Evolutionary conservation across 53 echinoderm and acorn worm genomes (phyloP).

Genomic region (Crossaster papposus): DNA sequence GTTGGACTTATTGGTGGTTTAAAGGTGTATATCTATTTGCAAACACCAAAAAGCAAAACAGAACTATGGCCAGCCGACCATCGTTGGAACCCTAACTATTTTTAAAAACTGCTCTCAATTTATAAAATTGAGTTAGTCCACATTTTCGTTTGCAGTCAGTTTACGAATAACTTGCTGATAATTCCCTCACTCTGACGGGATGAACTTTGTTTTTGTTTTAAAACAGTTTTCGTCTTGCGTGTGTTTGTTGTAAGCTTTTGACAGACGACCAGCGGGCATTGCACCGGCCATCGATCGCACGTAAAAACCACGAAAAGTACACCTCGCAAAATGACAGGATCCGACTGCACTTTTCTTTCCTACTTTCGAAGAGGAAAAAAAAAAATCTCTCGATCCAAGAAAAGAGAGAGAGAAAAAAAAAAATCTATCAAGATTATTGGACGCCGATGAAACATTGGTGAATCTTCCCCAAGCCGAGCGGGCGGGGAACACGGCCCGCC

Average conservation of each 20-base stretch:
- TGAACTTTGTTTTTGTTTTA: background rate
- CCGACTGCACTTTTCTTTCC: conserved; percentile 28
- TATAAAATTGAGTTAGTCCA: too few species aligned
- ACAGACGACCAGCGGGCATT: background rate
- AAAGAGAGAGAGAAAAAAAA: background rate
- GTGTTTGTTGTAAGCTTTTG: background rate
- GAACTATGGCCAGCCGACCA: too few species aligned
- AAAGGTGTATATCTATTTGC: too few species aligned
- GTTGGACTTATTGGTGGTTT: too few species aligned
- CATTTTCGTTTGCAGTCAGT: too few species aligned
- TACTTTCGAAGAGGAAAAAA: background rate
- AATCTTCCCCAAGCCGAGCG: background rate
- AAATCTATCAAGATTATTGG: conserved; percentile 40
- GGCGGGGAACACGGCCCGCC: conserved; percentile 1
- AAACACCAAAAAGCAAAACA: too few species aligned
- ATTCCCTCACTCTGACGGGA: background rate
- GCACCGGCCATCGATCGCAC: background rate
- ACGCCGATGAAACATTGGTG: conserved; percentile 48
- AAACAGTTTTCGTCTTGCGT: background rate
- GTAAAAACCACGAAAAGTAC: background rate
- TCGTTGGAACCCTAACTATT: too few species aligned
- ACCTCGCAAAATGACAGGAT: background rate
- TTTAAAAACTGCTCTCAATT: too few species aligned
- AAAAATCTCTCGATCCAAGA: conserved; percentile 5
- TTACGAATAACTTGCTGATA: too few species aligned